phyloP scores from a whole-genome alignment of 2,888 invertebrate species.

The Cephus nigrinus region DNA sequence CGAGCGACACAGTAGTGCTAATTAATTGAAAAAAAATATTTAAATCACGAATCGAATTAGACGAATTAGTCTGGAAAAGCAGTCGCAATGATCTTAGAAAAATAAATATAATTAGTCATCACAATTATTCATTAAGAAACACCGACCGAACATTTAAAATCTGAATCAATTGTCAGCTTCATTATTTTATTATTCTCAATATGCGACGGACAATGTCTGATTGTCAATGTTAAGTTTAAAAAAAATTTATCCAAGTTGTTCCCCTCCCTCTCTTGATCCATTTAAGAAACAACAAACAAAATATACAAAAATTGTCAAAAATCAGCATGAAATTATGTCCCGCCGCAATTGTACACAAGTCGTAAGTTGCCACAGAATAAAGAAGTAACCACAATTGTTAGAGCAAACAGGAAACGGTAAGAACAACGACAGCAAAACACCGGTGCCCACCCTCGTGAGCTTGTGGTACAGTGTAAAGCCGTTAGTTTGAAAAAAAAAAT shows the following conservation, averaged over 20 bases:
- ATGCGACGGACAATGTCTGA: background rate
- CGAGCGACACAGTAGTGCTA: background rate
- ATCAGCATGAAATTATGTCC: constrained; percentile 7
- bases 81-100: background rate
- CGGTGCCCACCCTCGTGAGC: background rate
- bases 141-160: background rate
- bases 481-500: background rate
- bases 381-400: constrained; percentile 31
- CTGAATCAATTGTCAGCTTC: background rate
- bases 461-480: background rate
- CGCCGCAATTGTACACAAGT: constrained; percentile 28
- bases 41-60: background rate
- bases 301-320: background rate
- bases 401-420: constrained; percentile 8
- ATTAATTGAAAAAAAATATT: background rate
- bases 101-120: background rate
- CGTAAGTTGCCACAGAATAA: constrained; percentile 31
- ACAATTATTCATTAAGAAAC: background rate
- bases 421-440: constrained; percentile 1
- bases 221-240: background rate
- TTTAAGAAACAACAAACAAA: background rate
- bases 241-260: background rate
- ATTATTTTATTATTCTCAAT: background rate
- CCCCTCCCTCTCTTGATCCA: background rate
- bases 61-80: background rate